phyloP scores from a whole-genome alignment of 2,113 vertebrate species.

The Mandrillus leucophaeus region DNA sequence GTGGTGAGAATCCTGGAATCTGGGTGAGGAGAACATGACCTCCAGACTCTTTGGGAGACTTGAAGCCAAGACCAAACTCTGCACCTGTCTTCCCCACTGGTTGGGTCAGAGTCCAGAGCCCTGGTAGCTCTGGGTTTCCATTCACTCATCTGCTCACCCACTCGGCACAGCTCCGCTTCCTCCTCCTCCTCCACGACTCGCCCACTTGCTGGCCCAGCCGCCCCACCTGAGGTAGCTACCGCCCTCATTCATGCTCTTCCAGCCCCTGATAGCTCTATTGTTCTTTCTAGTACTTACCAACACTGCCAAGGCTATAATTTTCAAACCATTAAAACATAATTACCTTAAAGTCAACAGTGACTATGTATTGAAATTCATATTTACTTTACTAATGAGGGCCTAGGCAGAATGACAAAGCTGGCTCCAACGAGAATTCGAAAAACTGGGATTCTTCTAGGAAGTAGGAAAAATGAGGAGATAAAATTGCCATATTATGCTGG shows the following conservation, averaged over 20 bases:
- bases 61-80: not conserved
- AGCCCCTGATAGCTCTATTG: rapidly evolving
- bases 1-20: not conserved
- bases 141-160: too few relatives aligned
- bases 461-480: not conserved
- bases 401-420: not conserved
- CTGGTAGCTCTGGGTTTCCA: not conserved
- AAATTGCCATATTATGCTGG: too few relatives aligned
- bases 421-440: not conserved
- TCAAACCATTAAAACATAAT: not conserved
- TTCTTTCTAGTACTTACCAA: too few relatives aligned
- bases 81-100: rapidly evolving
- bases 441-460: not conserved
- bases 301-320: not conserved
- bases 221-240: not conserved
- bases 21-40: not conserved
- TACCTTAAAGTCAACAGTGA: not conserved
- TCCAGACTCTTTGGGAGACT: rapidly evolving
- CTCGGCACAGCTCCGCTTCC: not conserved
- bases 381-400: not conserved
- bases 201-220: not conserved
- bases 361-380: not conserved
- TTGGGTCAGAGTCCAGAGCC: not conserved
- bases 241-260: not conserved
- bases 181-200: not conserved